Evolutionary conservation across 2,113 vertebrate genomes (phyloP).

Genomic region (Brachionichthys hirsutus): DNA sequence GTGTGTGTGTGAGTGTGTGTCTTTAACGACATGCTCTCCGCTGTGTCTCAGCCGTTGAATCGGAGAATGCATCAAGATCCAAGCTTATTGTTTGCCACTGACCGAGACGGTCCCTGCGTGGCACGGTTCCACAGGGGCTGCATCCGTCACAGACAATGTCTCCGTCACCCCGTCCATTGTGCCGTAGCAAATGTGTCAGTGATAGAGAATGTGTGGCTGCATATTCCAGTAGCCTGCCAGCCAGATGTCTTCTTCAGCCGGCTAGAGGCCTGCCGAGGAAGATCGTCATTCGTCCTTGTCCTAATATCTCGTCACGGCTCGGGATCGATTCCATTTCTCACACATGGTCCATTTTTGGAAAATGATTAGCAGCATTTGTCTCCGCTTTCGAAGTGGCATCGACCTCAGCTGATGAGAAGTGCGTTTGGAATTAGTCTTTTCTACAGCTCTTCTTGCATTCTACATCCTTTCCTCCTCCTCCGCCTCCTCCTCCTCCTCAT

Average conservation of each 20-base stretch:
- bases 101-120: slow-evolving; percentile 57
- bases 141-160: slow-evolving; percentile 66
- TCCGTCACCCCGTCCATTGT: slow-evolving; percentile 53
- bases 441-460: slow-evolving; percentile 4
- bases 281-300: slow-evolving; percentile 21
- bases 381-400: slow-evolving; percentile 28
- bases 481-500: slow-evolving; percentile 2
- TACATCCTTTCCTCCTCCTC: slow-evolving; percentile 4
- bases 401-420: slow-evolving; percentile 10
- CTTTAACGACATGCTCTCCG: slow-evolving; percentile 37
- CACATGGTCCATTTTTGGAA: slow-evolving; percentile 17
- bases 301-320: slow-evolving; percentile 23
- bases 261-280: background rate
- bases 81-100: slow-evolving; percentile 62
- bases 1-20: slow-evolving; percentile 48
- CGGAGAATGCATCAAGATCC: slow-evolving; percentile 56
- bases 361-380: slow-evolving; percentile 47
- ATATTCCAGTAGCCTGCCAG: slow-evolving; percentile 39
- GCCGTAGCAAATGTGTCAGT: slow-evolving; percentile 49
- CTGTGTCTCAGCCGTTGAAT: slow-evolving; percentile 61
- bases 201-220: slow-evolving; percentile 48
- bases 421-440: slow-evolving; percentile 6
- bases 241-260: slow-evolving; percentile 43
- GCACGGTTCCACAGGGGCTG: slow-evolving; percentile 53
- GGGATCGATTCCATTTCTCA: slow-evolving; percentile 44